These are phyloP conservation scores for Amphiura filiformis DNA, from an alignment of 35 echinoderm and acorn worm genomes.

Conservation along the genomic window DNA sequence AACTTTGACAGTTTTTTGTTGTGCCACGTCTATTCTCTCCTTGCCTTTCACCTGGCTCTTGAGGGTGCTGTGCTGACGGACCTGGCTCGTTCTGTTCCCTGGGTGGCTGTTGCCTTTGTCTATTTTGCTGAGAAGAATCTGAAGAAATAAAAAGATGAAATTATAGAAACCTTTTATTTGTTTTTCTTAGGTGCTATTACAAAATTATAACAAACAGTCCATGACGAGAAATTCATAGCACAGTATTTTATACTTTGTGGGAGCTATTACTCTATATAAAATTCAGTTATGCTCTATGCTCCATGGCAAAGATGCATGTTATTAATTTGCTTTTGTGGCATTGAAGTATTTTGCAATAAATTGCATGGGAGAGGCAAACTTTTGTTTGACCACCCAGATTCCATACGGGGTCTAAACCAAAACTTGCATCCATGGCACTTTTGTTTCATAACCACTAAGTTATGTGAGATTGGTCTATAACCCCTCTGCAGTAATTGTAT, in stretches of 20 bases:
- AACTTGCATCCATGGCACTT: background rate
- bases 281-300: background rate
- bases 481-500: background rate
- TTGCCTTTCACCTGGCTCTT: background rate
- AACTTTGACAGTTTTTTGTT: constrained; percentile 55
- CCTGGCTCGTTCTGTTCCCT: background rate
- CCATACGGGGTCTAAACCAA: background rate
- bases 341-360: too few relatives aligned
- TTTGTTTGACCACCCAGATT: too few relatives aligned
- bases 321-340: too few relatives aligned
- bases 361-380: too few relatives aligned
- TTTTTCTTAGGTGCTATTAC: too few relatives aligned
- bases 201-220: background rate
- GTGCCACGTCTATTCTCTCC: constrained; percentile 14
- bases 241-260: background rate
- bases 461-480: background rate
- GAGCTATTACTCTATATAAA: background rate
- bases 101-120: background rate
- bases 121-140: background rate
- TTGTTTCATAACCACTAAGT: background rate
- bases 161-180: too few relatives aligned
- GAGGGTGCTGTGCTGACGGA: background rate
- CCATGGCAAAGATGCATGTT: background rate
- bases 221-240: background rate
- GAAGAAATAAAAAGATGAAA: background rate